Percentiles rank a stretch among this genome's conserved stretches.
Conservation (phyloP, 2,888 invertebrate genomes). For the Rapana venosa region DNA sequence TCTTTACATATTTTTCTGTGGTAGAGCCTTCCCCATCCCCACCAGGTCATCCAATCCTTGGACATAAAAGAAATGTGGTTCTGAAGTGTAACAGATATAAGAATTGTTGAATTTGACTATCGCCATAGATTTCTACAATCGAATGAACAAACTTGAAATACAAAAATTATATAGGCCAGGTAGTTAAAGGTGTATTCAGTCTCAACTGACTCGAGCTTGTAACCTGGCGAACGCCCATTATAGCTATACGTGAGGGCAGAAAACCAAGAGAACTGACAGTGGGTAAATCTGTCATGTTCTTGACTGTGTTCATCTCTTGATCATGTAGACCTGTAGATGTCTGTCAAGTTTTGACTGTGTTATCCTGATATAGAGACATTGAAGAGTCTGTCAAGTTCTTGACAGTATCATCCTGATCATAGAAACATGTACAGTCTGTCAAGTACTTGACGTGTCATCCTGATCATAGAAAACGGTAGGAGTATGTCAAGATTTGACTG, state of each 20-base stretch:
- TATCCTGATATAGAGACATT: not conserved
- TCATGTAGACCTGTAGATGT: too few relatives aligned
- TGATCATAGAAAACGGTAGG: too few relatives aligned
- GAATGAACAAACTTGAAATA: not conserved
- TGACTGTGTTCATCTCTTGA: not conserved
- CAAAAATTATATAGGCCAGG: not conserved
- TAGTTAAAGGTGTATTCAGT: not conserved
- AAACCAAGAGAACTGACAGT: not conserved
- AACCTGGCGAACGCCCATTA: not conserved
- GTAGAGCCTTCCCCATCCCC: too few relatives aligned
- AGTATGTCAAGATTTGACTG: too few relatives aligned
- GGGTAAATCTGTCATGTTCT: not conserved
- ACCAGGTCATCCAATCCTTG: not conserved
- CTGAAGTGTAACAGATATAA: not conserved
- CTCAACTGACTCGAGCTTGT: not conserved
- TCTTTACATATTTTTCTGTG: too few relatives aligned
- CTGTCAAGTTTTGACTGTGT: too few relatives aligned
- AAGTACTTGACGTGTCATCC: too few relatives aligned
- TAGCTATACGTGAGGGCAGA: not conserved
- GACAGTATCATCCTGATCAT: too few relatives aligned
- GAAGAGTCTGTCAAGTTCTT: not conserved
- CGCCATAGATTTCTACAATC: not conserved
- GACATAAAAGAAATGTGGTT: not conserved
- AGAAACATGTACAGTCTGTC: too few relatives aligned
- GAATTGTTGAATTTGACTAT: not conserved